These are phyloP conservation scores for Athene cunicularia DNA, from an alignment of 2,113 vertebrate species.

Conservation along the genomic window DNA sequence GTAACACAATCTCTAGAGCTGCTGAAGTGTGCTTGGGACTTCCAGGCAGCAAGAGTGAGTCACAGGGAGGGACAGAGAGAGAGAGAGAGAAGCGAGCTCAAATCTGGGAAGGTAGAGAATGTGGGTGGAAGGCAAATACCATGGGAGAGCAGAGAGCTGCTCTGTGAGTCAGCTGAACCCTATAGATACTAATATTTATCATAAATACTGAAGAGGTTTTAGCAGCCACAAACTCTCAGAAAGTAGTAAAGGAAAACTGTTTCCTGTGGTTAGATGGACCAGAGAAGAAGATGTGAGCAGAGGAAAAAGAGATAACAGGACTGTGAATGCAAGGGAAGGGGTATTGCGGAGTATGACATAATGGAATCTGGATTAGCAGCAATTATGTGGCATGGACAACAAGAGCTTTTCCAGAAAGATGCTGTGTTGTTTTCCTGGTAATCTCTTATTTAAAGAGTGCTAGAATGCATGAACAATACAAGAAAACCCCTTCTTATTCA, in stretches of 20 bases:
- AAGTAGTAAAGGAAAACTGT: neutral
- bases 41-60: constrained; percentile 35
- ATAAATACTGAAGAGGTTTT: neutral
- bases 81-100: neutral
- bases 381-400: constrained; percentile 16
- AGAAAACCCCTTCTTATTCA: constrained; percentile 11
- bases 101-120: constrained; percentile 34
- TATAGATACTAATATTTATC: constrained; percentile 17
- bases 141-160: neutral
- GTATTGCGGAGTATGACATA: neutral
- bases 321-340: neutral
- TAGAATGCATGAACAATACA: constrained; percentile 34
- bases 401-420: constrained; percentile 29
- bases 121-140: constrained; percentile 37
- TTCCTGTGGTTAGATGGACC: neutral
- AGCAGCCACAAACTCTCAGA: neutral
- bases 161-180: neutral
- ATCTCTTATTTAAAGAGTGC: constrained; percentile 18
- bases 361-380: neutral
- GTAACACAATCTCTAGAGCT: neutral
- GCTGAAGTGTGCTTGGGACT: neutral
- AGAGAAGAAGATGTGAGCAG: neutral
- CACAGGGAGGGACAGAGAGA: constrained; percentile 33
- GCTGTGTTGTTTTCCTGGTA: neutral
- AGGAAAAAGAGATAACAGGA: neutral